These are phyloP conservation scores for Premnoplex brunnescens DNA, from an alignment of 2,797 vertebrate genomes.

Conservation along the genomic window DNA sequence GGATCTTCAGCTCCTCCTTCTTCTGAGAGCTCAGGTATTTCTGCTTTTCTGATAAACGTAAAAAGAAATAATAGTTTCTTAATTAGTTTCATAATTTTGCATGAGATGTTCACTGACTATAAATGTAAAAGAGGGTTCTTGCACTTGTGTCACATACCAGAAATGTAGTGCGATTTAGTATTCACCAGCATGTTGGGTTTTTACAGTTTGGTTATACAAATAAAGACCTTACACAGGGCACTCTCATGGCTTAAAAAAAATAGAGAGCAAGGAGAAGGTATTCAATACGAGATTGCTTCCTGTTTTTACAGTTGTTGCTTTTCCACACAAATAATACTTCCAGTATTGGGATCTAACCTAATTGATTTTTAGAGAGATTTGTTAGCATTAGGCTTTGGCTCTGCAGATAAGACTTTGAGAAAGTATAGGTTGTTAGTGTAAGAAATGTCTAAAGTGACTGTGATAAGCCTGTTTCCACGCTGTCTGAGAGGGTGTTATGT, in stretches of 20 bases:
- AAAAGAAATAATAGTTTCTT: background rate
- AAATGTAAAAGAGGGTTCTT: background rate
- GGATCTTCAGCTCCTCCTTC: background rate
- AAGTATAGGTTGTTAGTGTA: background rate
- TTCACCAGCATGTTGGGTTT: background rate
- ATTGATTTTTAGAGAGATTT: constrained; percentile 42
- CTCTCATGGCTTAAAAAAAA: background rate
- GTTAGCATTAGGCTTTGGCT: background rate
- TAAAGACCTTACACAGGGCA: background rate
- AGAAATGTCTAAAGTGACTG: constrained; percentile 16
- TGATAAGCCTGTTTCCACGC: constrained; percentile 36
- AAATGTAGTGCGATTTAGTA: background rate
- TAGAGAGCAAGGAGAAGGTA: background rate
- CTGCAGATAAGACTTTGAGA: constrained; percentile 19
- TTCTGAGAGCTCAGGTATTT: rapidly evolving
- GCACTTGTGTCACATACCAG: background rate
- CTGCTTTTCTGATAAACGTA: background rate
- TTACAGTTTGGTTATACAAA: background rate
- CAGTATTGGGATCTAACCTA: background rate
- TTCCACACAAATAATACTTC: background rate
- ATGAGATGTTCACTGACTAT: background rate
- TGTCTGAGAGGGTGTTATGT: constrained; percentile 23
- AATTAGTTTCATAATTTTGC: background rate
- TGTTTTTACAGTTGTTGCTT: background rate
- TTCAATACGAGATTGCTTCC: background rate